These are phyloP conservation scores for Zosterops borbonicus DNA, from an alignment of 2,113 vertebrate genomes.

Conservation along the genomic window DNA sequence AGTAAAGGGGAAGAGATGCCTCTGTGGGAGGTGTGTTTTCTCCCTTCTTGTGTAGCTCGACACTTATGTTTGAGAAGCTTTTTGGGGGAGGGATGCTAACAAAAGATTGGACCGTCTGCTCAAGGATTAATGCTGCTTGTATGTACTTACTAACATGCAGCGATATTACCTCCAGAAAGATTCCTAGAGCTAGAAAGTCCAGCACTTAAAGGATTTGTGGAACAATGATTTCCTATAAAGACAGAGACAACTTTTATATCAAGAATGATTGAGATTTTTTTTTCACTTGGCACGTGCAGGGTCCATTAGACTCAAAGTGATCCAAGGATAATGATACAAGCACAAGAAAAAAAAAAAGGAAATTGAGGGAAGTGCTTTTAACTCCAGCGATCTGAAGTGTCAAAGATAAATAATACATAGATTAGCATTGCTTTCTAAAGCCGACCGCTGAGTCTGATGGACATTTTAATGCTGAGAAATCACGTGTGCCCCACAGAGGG, in stretches of 20 bases:
- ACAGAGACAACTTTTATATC: too few species aligned
- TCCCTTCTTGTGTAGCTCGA: background rate
- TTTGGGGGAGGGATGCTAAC: accelerated
- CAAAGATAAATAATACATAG: conserved; percentile 29
- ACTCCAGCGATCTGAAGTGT: background rate
- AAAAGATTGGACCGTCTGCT: background rate
- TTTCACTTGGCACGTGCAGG: background rate
- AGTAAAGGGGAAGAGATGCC: background rate
- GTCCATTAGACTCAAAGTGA: conserved; percentile 6
- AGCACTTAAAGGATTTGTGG: background rate
- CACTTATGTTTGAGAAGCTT: background rate
- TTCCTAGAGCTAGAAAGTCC: background rate
- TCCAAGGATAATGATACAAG: background rate
- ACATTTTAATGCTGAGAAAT: background rate
- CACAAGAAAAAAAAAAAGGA: background rate
- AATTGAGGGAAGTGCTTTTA: conserved; percentile 51
- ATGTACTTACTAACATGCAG: background rate
- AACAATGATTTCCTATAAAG: background rate
- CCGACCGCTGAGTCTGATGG: background rate
- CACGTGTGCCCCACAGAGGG: background rate
- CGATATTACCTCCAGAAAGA: background rate
- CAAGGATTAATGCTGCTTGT: background rate
- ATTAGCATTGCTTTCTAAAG: background rate
- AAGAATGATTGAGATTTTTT: background rate
- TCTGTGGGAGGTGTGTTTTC: background rate